Evolutionary conservation across 2,888 invertebrate species (phyloP).

Genomic region (Amblyteles armatorius): DNA sequence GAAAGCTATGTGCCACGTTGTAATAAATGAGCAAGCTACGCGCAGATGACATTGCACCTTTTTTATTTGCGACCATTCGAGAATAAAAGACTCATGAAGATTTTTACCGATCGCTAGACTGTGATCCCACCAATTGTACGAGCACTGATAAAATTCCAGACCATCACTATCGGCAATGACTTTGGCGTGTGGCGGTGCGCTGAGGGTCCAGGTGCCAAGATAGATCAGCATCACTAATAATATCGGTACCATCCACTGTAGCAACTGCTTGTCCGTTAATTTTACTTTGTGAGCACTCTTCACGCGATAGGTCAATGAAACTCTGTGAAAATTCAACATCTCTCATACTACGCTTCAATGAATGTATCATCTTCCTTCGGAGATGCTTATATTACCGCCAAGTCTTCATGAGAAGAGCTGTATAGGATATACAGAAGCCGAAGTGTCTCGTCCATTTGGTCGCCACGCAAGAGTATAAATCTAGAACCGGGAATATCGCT

Average conservation of each 20-base stretch:
- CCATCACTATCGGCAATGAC: conserved; percentile 91
- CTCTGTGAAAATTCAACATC: conserved; percentile 86
- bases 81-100: background rate
- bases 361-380: background rate
- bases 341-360: background rate
- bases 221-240: conserved; percentile 95
- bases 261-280: conserved; percentile 95
- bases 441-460: conserved; percentile 97
- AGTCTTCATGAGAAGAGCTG: conserved; percentile 96
- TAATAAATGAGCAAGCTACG: too few relatives aligned
- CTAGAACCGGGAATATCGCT: conserved; percentile 95
- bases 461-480: conserved; percentile 93
- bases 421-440: conserved; percentile 97
- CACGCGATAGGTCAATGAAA: conserved; percentile 96
- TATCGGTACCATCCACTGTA: conserved; percentile 97
- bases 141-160: conserved; percentile 95
- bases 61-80: background rate
- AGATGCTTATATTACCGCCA: conserved; percentile 90
- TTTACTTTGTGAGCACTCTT: conserved; percentile 97
- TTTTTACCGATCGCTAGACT: conserved; percentile 92
- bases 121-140: conserved; percentile 98
- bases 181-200: conserved; percentile 93
- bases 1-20: too few relatives aligned
- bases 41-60: too few relatives aligned
- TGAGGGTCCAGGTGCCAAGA: conserved; percentile 95